phyloP scores from a whole-genome alignment of 64 coral and sea anemone genomes.

The Porites australiensis region DNA sequence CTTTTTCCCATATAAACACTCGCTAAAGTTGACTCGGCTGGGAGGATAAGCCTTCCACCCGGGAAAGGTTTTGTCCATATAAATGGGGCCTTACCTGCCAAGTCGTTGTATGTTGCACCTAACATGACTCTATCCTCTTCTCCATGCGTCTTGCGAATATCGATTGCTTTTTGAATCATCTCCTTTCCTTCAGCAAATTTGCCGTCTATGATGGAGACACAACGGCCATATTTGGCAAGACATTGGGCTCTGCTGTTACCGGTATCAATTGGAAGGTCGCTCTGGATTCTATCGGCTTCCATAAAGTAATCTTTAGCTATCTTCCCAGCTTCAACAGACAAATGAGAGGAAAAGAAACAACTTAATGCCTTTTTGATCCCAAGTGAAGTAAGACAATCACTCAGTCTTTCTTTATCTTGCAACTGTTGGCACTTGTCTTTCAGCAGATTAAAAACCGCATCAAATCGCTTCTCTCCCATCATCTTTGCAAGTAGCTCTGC shows the following conservation, averaged over 20 bases:
- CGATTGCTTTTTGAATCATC: not conserved
- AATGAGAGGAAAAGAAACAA: not conserved
- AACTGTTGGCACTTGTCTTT: not conserved
- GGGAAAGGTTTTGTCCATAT: no score
- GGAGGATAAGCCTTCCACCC: no score
- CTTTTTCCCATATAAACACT: not conserved
- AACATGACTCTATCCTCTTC: slow-evolving; percentile 33
- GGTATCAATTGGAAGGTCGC: not conserved
- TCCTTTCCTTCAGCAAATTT: not conserved
- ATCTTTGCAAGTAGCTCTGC: slow-evolving; percentile 54
- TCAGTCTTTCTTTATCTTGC: not conserved
- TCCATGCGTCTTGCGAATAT: not conserved
- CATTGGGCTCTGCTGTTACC: slow-evolving; percentile 37
- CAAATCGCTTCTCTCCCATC: slow-evolving; percentile 13
- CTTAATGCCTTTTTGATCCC: slow-evolving; percentile 2
- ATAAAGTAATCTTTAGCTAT: slow-evolving; percentile 20
- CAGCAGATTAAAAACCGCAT: not conserved
- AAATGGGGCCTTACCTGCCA: slow-evolving; percentile 16
- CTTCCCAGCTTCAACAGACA: not conserved
- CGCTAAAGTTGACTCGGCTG: no score
- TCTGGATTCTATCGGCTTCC: slow-evolving; percentile 16
- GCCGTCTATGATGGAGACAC: not conserved
- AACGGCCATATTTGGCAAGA: slow-evolving; percentile 37
- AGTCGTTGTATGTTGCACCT: slow-evolving; percentile 42
- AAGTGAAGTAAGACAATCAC: slow-evolving; percentile 53